Percentiles rank a stretch among this genome's conserved stretches.
phyloP scores from a whole-genome alignment of 2,888 invertebrate species.

The Zaprionus obscuricornis region DNA sequence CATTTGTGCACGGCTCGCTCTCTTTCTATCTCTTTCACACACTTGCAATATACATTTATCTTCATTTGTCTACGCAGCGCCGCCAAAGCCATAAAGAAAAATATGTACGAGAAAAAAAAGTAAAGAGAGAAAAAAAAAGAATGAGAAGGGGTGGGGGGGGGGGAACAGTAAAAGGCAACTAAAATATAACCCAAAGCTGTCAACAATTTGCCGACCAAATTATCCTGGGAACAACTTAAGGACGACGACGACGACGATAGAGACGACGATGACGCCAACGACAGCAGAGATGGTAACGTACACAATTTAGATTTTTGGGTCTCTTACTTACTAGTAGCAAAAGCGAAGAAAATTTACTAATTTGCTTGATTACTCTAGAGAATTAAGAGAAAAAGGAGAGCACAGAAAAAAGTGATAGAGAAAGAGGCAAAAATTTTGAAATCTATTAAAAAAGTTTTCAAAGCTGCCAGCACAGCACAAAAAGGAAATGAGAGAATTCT shows the following conservation, averaged over 20 bases:
- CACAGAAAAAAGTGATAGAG: neutral
- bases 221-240: constrained; percentile 61
- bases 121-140: constrained; percentile 8
- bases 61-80: constrained; percentile 63
- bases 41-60: constrained; percentile 67
- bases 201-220: constrained; percentile 75
- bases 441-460: constrained; percentile 75
- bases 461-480: neutral
- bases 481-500: constrained; percentile 54
- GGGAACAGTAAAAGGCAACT: too few relatives aligned
- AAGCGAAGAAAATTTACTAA: constrained; percentile 60
- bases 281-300: constrained; percentile 16
- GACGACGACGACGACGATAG: constrained; percentile 2
- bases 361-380: constrained; percentile 76
- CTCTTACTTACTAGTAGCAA: neutral
- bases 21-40: too few relatives aligned
- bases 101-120: neutral
- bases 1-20: constrained; percentile 17
- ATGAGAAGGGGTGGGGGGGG: constrained; percentile 14
- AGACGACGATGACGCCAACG: neutral
- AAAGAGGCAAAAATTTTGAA: constrained; percentile 56
- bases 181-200: constrained; percentile 61
- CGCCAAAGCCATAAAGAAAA: too few relatives aligned
- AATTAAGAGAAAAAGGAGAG: constrained; percentile 34
- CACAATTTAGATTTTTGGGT: constrained; percentile 41